phyloP scores from a whole-genome alignment of 1,140 invertebrate genomes.

The Zophobas atratus region DNA sequence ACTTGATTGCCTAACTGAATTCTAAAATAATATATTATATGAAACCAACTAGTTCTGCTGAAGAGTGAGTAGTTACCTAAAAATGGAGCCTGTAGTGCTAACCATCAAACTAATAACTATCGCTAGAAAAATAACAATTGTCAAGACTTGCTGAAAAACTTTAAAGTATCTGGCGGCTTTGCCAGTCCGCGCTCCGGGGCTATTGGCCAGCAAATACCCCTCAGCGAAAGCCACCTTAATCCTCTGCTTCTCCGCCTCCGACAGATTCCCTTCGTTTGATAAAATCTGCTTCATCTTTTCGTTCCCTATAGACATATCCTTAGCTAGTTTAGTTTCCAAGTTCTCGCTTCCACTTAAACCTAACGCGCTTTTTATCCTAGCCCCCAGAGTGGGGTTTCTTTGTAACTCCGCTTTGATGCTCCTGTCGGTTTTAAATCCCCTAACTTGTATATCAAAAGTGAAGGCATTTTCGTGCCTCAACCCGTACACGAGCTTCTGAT shows the following conservation, averaged over 20 bases:
- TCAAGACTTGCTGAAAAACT: conserved; percentile 80
- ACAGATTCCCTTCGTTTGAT: conserved; percentile 63
- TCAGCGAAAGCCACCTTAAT: conserved; percentile 92
- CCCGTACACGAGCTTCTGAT: conserved; percentile 58
- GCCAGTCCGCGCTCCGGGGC: conserved; percentile 71
- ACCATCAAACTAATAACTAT: conserved; percentile 84
- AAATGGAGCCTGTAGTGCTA: conserved; percentile 78
- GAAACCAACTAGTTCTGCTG: background rate
- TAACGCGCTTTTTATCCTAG: conserved; percentile 73
- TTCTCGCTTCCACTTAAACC: conserved; percentile 51
- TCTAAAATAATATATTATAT: conserved; percentile 67
- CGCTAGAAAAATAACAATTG: conserved; percentile 82
- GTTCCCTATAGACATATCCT: conserved; percentile 53
- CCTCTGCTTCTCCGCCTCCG: conserved; percentile 76
- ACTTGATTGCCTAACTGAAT: conserved; percentile 88
- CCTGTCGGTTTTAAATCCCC: conserved; percentile 84
- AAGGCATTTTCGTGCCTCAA: conserved; percentile 64
- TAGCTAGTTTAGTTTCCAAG: conserved; percentile 51
- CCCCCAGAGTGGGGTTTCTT: conserved; percentile 78
- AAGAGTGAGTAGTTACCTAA: conserved; percentile 69
- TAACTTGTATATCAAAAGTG: conserved; percentile 71
- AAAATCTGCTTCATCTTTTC: conserved; percentile 66
- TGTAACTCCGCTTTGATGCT: conserved; percentile 77
- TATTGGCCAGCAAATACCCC: conserved; percentile 84
- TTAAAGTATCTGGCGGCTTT: conserved; percentile 81